Evolutionary conservation across 30 jellyfish, hydroid and myxozoan species (phyloP), one percentile per base, ranked within the genome.

Genomic region (Cassiopea andromeda): DNA sequence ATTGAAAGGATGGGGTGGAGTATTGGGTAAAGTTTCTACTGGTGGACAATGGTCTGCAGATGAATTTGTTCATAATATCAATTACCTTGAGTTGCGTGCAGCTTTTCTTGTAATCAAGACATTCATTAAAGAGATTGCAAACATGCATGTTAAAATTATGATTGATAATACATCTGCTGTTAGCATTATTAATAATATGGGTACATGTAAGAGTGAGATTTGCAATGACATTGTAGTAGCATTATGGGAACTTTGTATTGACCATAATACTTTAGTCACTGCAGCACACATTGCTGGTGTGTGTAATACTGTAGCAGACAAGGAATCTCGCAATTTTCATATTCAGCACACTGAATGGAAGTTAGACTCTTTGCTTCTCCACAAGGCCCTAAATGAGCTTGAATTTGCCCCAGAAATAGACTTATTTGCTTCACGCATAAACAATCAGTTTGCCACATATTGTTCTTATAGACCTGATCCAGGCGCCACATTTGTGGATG

Each of bases 1-100:
- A 6, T 69, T 71, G 60, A 44, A 57, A 18, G 92, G 92, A 45
- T 84, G 92, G 92, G 92, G 92, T 69, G 85, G 88, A 84, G 77
- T 58, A 15, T 44, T 84, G 8, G 43, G 60, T 69, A 77, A 45
- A n/a, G 78, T 84, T 69, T 69, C 92, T 8, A 19, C 60, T 58
- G 66, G 87, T 19, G 85, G 78, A 57, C 77, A 71, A 48, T 84
- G 92, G 92, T 48, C 87, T 49, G 19, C 77, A 27, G 59, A 38
- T 12, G 95, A 88, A 88, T 44, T 27, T 27, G 38, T 27, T 27
- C 38, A 27, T 27, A 27, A 27, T 27, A 27, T 27, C 38, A 27
- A 27, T 27, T 27, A 27, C 38, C 38, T 27, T 49, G 91, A 88
- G 80, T 58, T 70, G 48, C 64, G 48, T 19, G 95, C 81, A 48